These are phyloP conservation scores for Neodiprion pinetum DNA, from an alignment of 1,140 invertebrate species.

Conservation along the genomic window DNA sequence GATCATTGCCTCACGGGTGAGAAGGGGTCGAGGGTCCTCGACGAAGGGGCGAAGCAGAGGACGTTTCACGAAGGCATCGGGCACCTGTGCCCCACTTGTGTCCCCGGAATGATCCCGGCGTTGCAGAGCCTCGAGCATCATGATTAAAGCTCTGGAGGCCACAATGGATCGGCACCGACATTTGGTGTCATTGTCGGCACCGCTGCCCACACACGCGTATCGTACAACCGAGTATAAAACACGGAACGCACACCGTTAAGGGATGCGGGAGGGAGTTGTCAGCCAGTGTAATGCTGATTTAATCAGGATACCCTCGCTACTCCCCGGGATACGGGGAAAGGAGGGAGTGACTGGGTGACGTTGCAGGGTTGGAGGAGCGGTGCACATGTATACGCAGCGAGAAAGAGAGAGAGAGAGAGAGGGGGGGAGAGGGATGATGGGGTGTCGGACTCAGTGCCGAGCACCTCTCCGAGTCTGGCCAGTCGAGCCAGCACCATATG, in stretches of 20 bases:
- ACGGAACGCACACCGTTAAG: not conserved
- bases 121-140: slow-evolving; percentile 27
- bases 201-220: slow-evolving; percentile 5
- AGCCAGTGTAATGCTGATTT: slow-evolving; percentile 55
- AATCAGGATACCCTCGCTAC: slow-evolving; percentile 44
- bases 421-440: no score
- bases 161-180: slow-evolving; percentile 43
- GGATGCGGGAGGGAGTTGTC: slow-evolving; percentile 25
- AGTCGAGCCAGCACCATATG: slow-evolving; percentile 48
- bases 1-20: not conserved
- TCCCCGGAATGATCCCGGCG: slow-evolving; percentile 19
- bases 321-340: no score
- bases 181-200: slow-evolving; percentile 54
- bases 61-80: not conserved
- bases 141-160: slow-evolving; percentile 47
- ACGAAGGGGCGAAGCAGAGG: not conserved
- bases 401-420: not conserved
- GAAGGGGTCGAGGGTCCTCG: not conserved
- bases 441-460: not conserved
- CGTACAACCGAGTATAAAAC: not conserved
- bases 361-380: no score
- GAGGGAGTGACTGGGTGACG: no score
- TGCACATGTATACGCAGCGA: not conserved
- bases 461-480: not conserved
- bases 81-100: slow-evolving; percentile 33